Percentiles rank a stretch among this genome's conserved stretches.
Conservation (phyloP, 2,888 invertebrate genomes). For the Calameuta filiformis region DNA sequence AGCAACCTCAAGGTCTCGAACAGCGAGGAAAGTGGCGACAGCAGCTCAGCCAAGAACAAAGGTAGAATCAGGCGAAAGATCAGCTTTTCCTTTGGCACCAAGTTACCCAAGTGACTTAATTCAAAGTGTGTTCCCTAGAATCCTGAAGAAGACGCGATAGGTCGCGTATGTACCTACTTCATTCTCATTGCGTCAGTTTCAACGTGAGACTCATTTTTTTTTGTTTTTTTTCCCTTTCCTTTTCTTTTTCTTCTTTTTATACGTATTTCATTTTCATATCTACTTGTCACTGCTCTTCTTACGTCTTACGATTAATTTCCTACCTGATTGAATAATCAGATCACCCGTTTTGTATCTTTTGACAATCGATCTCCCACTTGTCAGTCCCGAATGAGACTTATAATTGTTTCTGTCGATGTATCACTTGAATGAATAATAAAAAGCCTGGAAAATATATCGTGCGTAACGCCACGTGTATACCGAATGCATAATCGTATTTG, state of each 20-base stretch:
- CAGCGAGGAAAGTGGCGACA: slow-evolving; percentile 59
- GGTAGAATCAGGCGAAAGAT: slow-evolving; percentile 80
- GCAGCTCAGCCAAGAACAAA: slow-evolving; percentile 68
- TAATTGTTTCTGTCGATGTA: slow-evolving; percentile 24
- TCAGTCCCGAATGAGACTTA: neutral
- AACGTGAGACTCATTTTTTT: neutral
- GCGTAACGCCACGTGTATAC: slow-evolving; percentile 31
- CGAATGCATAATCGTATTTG: slow-evolving; percentile 61
- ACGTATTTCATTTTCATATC: neutral
- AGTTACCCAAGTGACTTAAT: slow-evolving; percentile 65
- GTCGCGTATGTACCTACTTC: slow-evolving; percentile 14
- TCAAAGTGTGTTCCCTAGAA: neutral
- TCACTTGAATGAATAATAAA: slow-evolving; percentile 65
- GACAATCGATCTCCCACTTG: neutral
- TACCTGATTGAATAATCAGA: neutral
- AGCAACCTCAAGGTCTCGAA: slow-evolving; percentile 17
- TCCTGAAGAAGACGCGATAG: slow-evolving; percentile 5
- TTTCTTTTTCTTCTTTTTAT: slow-evolving; percentile 1
- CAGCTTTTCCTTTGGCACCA: slow-evolving; percentile 80
- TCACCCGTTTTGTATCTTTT: neutral
- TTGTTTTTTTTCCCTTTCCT: slow-evolving; percentile 7
- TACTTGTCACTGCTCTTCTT: neutral
- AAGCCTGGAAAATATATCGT: slow-evolving; percentile 20
- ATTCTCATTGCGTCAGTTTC: slow-evolving; percentile 8
- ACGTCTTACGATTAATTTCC: neutral